Evolutionary conservation across 2,888 invertebrate species (phyloP), one percentile per base, ranked within the genome.

Genomic region (Noctua janthe): DNA sequence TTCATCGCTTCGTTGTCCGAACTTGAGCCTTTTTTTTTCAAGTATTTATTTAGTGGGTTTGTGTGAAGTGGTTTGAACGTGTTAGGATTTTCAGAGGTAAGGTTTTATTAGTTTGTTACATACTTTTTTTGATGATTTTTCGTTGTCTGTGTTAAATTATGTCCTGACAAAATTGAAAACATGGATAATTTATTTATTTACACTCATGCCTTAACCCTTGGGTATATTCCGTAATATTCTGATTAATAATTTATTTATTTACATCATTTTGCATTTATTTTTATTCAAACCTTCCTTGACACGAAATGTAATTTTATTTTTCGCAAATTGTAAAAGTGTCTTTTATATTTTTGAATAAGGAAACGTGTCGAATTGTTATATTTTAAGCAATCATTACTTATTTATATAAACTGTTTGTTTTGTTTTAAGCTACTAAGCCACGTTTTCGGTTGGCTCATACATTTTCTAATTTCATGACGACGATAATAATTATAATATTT

Each of bases 51-150:
- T 74, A 83, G 91, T 91, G 91, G 71, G 64, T 82, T 82, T 80
- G 56, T 84, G 91, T 88, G 74, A 80, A 88, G 89, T 90, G 88
- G 49, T 76, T 83, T 20, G 77, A 59, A 78, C 78, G 76, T 76
- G 54, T 86, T 85, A 74, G 85, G 47, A 85, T 88, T 82, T 73
- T 79, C 43, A 23, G 73, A 54, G 85, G 90, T 90, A n/a, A 90
- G 90, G 70, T 7, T 51, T 78, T 49, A 20, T 56, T 23, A 4
- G 1, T 67, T 49, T 8, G 7, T 43, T 66, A 39, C 64, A 4
- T n/a, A 43, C 49, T 66, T 66, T 23, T 29, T 35, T 39, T 54
- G 6, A 17, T 23, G 13, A 5, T 3, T 73, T 51, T 29, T 78
- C 13, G 47, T 15, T n/a, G n/a, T 49, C n/a, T 49, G 10, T 39